Evolutionary conservation across 30 jellyfish, hydroid and myxozoan species (phyloP).

Genomic region (Turritopsis rubra): DNA sequence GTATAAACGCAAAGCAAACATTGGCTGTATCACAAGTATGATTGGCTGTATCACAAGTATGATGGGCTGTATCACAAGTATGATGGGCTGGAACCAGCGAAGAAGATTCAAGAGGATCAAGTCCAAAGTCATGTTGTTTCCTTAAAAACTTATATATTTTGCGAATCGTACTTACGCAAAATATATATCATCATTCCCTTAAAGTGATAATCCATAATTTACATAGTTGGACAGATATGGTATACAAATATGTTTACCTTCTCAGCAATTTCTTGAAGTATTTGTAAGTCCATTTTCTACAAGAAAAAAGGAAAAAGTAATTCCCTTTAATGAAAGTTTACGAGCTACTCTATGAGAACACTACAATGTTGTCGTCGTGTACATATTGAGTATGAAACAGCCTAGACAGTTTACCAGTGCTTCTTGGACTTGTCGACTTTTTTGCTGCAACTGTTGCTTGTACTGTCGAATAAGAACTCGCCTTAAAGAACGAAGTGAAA

Average conservation of each 20-base stretch:
- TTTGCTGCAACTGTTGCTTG: slow-evolving; percentile 75
- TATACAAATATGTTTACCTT: slow-evolving; percentile 33
- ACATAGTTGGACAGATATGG: not conserved
- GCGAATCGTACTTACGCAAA: too few species aligned
- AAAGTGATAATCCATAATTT: too few species aligned
- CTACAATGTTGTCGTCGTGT: not conserved
- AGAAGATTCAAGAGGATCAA: too few species aligned
- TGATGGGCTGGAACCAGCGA: too few species aligned
- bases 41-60: too few species aligned
- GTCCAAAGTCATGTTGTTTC: too few species aligned
- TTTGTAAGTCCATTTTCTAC: slow-evolving; percentile 64
- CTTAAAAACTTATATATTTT: too few species aligned
- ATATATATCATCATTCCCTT: too few species aligned
- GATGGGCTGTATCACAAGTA: too few species aligned
- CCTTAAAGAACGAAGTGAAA: slow-evolving; percentile 26
- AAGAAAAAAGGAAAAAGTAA: not conserved
- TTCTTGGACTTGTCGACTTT: slow-evolving; percentile 79
- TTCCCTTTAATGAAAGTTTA: too few species aligned
- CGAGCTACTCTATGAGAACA: not conserved
- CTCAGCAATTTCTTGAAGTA: slow-evolving; percentile 52
- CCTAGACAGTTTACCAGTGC: slow-evolving; percentile 37
- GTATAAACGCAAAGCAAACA: too few species aligned
- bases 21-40: too few species aligned
- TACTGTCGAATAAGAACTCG: slow-evolving; percentile 87
- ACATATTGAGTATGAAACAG: not conserved